Percentiles rank a stretch among this genome's conserved stretches.
Evolutionary conservation across 2,113 vertebrate species (phyloP).

Genomic region (Leucopsar rothschildi): DNA sequence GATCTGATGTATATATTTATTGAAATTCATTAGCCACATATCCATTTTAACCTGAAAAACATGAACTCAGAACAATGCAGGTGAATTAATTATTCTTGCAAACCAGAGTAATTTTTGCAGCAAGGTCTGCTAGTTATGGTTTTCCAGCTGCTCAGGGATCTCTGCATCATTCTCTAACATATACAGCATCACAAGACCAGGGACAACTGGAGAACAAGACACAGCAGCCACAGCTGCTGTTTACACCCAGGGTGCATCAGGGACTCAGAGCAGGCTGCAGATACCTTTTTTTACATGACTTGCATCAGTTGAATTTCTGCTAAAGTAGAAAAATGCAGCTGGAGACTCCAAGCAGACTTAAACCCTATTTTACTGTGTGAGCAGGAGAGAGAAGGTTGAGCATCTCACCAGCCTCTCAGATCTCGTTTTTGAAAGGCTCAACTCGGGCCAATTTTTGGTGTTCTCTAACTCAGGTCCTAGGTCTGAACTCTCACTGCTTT

Average conservation of each 20-base stretch:
- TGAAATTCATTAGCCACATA: neutral
- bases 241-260: neutral
- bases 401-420: neutral
- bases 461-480: neutral
- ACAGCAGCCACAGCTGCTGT: neutral
- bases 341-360: neutral
- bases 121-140: neutral
- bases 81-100: neutral
- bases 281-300: neutral
- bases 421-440: neutral
- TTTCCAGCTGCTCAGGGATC: neutral
- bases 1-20: neutral
- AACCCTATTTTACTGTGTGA: neutral
- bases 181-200: neutral
- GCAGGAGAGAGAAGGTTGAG: neutral
- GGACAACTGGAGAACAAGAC: neutral
- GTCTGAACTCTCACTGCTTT: neutral
- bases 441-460: rapidly evolving
- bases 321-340: neutral
- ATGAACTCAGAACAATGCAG: neutral
- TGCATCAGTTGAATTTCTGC: neutral
- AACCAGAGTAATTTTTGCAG: neutral
- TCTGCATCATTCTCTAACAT: neutral
- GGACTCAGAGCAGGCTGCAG: neutral
- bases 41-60: neutral